Base-by-base conservation (phyloP, 2,888 invertebrate species). In the Chymomyza procnemis region DNA sequence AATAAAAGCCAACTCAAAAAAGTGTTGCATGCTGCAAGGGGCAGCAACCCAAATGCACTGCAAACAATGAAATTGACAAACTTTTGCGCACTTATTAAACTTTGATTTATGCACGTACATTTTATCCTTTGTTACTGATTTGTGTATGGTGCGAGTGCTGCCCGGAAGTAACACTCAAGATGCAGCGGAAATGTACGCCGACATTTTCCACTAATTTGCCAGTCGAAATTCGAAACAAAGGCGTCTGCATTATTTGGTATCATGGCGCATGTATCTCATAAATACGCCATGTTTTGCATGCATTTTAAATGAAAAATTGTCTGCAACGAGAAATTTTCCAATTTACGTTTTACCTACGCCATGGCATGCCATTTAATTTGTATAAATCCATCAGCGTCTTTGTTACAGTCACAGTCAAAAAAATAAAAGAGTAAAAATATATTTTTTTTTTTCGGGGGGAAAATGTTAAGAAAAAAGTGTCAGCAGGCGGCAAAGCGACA, bases 371-470 rank as follows among this genome's bases (percentile, higher is more conserved):
- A 78, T 87, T 87, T 82, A 81, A 82, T 86, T 82, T 73, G 74
- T 76, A 83, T 85, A 87, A 88, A 88, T 88, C 84, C 88, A 80
- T 88, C 88, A 88, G 73, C 70, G 73, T 74, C 81, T 88, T 86
- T 75, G 79, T 41, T 41, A 34, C 34, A 34, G 34, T 34, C n/a
- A n/a, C n/a, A n/a, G n/a, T n/a, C n/a, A n/a, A n/a, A n/a, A 34
- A 9, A 41, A 55, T 14, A 66, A 67, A 26, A 4, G 26, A 69
- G 57, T 59, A 54, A 62, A 22, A 66, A n/a, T n/a, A n/a, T n/a
- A n/a, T n/a, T n/a, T n/a, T n/a, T 54, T 21, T 41, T 14, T 14
- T 41, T 2, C n/a, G n/a, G n/a, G n/a, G 26, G n/a, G 16, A 34
- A 48, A 26, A 26, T n/a, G 4, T 9, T 41, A 26, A 41, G 34